A percentile compares a stretch with the other conserved stretches of the same genome.
Evolutionary conservation across 2,797 vertebrate genomes (phyloP).

Genomic region (Myotis vivesi): DNA sequence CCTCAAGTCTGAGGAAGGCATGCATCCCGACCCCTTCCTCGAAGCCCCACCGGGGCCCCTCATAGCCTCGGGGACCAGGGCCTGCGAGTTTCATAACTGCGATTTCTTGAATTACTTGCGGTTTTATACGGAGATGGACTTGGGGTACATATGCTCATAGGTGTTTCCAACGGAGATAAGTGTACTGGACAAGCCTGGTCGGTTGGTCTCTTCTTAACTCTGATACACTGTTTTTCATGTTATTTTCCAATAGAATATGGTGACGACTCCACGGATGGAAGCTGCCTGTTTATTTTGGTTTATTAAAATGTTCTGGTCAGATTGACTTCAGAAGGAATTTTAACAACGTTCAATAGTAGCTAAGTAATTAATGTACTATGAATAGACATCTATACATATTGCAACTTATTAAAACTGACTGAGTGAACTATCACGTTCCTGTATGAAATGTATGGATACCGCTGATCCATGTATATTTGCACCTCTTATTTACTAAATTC

Average conservation of each 20-base stretch:
- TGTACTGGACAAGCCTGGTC: not conserved
- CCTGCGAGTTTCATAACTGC: not conserved
- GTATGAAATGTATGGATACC: not conserved
- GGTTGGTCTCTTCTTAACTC: not conserved
- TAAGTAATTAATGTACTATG: not conserved
- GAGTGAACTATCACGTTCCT: not conserved
- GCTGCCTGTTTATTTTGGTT: not conserved
- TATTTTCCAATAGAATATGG: not conserved
- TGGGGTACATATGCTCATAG: not conserved
- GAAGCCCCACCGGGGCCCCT: fast-evolving
- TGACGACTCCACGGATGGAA: not conserved
- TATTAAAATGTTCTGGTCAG: not conserved
- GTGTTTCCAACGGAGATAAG: not conserved
- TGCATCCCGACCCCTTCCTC: fast-evolving
- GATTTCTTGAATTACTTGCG: not conserved
- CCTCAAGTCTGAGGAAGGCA: not conserved
- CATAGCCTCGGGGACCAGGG: not conserved
- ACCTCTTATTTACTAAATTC: not conserved
- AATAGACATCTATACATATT: too few relatives aligned
- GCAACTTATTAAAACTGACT: not conserved
- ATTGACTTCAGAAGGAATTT: not conserved
- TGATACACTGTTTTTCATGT: not conserved
- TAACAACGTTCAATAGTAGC: not conserved
- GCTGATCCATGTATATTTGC: not conserved
- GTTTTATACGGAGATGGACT: not conserved